Evolutionary conservation across 2,888 invertebrate species (phyloP), one percentile per base, ranked within the genome.

Genomic region (Eristalis arbustorum): DNA sequence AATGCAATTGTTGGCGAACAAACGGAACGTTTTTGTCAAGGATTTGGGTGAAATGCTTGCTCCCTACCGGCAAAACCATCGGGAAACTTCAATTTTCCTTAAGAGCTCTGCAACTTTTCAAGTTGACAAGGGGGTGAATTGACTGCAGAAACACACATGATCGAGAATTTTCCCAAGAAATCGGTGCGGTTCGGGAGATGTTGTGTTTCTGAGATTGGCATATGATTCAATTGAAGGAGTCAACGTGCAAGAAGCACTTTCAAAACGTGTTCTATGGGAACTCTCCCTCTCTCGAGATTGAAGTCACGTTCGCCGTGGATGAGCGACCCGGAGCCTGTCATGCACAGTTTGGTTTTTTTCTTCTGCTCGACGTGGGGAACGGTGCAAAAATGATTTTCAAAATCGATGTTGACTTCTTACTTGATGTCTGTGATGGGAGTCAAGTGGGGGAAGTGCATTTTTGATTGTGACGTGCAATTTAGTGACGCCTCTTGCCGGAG

Each of bases 1-100:
- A 11, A 59, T 66, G 66, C 59, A 78, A 72, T 72, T 72, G 72
- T 59, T 49, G 66, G 49, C 31, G 25, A 62, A 73, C 61, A 72
- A 79, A 73, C 62, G 61, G 56, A 72, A 66, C 57, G 66, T 49
- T 22, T 49, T 49, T 49, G 49, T 49, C 8, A 18, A 6, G 49
- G 6, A 18, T 49, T 49, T 18, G 18, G 49, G 49, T 49, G n/a
- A 49, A 49, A 18, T 49, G n/a, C 18, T 5, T 49, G 49, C 49
- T n/a, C 40, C 4, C 40, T 18, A n/a, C 49, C 6, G 18, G 6
- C 18, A 42, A n/a, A n/a, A 42, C 49, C 49, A 18, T 8, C 18
- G 1, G 18, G 13, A 37, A 37, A 37, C 37, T 37, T 37, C 37
- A 37, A 37, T 37, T 13, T 37, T 37, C 37, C 13, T 13, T 37